Percentiles rank a stretch among this genome's conserved stretches.
These are phyloP conservation scores for Nautilus pompilius DNA, from an alignment of 1,140 invertebrate genomes.

Conservation along the genomic window DNA sequence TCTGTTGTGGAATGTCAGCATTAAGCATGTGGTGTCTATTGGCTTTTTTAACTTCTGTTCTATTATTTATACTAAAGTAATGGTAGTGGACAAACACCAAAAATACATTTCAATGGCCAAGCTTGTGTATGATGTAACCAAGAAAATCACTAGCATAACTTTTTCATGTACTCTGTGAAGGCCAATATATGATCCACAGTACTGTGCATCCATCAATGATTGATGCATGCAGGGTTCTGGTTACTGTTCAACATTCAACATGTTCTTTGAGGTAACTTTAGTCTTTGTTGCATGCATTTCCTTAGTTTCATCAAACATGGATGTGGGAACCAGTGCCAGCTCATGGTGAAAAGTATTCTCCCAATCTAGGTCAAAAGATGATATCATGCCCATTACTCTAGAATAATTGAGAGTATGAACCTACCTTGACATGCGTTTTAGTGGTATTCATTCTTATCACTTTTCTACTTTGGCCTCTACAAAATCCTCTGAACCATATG, in stretches of 20 bases:
- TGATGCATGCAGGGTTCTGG: neutral
- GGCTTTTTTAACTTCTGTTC: too few species aligned
- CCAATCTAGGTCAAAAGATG: neutral
- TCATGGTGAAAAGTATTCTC: constrained; percentile 6
- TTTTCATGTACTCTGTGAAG: constrained; percentile 3
- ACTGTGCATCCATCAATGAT: constrained; percentile 21
- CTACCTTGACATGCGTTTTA: too few species aligned
- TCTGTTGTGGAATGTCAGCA: too few species aligned
- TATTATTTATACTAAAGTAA: too few species aligned
- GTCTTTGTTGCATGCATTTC: constrained; percentile 4
- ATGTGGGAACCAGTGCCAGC: constrained; percentile 3
- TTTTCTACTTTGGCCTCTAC: neutral
- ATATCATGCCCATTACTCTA: constrained; percentile 2
- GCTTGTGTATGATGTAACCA: neutral
- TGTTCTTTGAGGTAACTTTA: constrained; percentile 11
- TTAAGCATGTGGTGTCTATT: too few species aligned
- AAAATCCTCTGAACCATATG: neutral
- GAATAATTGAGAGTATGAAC: too few species aligned
- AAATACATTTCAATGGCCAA: constrained; percentile 9
- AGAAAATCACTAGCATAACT: constrained; percentile 6
- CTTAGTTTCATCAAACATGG: constrained; percentile 14
- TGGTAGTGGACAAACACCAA: too few species aligned
- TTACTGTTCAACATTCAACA: neutral
- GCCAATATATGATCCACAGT: constrained; percentile 18
- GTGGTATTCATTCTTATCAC: too few species aligned